Evolutionary conservation across 2,113 vertebrate genomes (phyloP), one percentile per base, ranked within the genome.

Genomic region (Python bivittatus): DNA sequence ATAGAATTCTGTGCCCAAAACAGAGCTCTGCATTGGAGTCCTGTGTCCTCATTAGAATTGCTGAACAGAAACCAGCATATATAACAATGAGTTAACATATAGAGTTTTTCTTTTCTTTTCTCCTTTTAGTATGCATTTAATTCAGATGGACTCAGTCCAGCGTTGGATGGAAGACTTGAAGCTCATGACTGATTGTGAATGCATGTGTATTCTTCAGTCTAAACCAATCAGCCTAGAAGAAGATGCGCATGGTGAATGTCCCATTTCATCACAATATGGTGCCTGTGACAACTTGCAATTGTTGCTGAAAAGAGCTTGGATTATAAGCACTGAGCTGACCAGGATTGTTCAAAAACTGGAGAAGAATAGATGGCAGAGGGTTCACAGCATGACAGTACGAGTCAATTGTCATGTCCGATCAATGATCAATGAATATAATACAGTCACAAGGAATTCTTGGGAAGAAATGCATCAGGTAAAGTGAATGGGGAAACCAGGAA

Each of bases 161-260:
- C 98, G 99, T 22, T 99, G 99, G 99, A 99, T 99, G 99, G 99
- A 99, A 86, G 99, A 99, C 94, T 96, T 99, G 92, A 98, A 99
- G 93, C 95, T 99, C 97, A 99, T 99, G 99, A 99, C 99, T 0
- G 99, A 99, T 96, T 99, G 99, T 42, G 99, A 99, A 95, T 99
- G 99, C 48, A 99, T 99, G 99, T 99, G 99, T 23, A 97, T 99
- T 89, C 98, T 99, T 57, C 99, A 99, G 97, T 99, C 99, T 4
- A 99, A 99, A 93, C 99, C 99, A 94, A 99, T 99, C 93, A 98
- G 98, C 27, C 94, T 97, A 54, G 99, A 99, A 84, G 99, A 99
- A 52, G 99, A 99, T 1, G 94, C 97, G 1, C 98, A 98, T 84
- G 97, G 98, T 0, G 99, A 99, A 94, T 97, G 99, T 86, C 97